These are phyloP conservation scores for Antigone vipio DNA, from an alignment of 2,113 vertebrate species.

Conservation along the genomic window DNA sequence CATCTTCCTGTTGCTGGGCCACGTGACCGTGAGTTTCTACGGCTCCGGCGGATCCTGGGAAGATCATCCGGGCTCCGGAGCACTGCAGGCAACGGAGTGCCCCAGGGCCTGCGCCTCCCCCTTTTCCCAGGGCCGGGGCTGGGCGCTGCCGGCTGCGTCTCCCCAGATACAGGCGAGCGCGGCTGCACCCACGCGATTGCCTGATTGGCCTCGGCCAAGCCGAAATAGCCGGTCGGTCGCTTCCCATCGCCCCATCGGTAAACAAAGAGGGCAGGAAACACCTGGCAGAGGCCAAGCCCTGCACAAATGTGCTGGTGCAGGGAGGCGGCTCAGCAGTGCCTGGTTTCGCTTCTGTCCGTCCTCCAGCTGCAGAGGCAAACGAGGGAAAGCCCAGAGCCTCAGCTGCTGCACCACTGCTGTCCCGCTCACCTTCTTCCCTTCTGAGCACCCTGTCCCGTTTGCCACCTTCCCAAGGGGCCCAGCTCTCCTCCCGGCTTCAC, in stretches of 20 bases:
- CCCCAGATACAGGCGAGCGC: slow-evolving; percentile 43
- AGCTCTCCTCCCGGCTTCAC: background rate
- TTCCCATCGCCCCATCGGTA: background rate
- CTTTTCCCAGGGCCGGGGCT: background rate
- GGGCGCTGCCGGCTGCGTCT: slow-evolving; percentile 14
- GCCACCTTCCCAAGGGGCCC: fast-evolving
- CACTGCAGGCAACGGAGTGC: background rate
- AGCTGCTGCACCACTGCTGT: fast-evolving
- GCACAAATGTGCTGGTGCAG: background rate
- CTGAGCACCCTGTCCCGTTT: background rate
- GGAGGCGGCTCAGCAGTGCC: background rate
- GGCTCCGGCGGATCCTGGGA: background rate
- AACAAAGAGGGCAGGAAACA: slow-evolving; percentile 70
- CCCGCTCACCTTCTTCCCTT: background rate
- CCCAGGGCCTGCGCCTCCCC: background rate
- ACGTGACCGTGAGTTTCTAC: background rate
- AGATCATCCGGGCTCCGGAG: background rate
- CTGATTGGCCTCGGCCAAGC: slow-evolving; percentile 46
- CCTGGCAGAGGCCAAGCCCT: slow-evolving; percentile 53
- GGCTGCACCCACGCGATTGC: background rate
- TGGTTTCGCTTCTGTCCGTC: background rate
- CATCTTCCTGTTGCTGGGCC: background rate
- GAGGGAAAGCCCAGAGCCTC: background rate
- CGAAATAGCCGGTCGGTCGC: background rate
- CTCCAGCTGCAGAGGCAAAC: slow-evolving; percentile 31